A percentile compares a stretch with the other conserved stretches of the same genome.
These are phyloP conservation scores for Thaumatotibia leucotreta DNA, from an alignment of 1,140 invertebrate genomes.

Conservation along the genomic window DNA sequence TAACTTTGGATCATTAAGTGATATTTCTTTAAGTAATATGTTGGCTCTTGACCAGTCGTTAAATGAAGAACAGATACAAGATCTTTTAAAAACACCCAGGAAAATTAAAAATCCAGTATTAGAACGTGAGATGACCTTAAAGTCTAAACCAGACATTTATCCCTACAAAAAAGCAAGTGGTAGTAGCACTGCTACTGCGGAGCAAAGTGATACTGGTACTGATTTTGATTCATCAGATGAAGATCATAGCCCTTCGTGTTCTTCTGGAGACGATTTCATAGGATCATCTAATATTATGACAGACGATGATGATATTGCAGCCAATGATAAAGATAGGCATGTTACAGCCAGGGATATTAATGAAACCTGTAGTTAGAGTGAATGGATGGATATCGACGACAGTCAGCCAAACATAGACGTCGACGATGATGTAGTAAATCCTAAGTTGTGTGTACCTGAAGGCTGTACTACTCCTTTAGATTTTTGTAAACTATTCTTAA, in stretches of 20 bases:
- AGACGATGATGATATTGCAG: too few relatives aligned
- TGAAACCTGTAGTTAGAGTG: too few relatives aligned
- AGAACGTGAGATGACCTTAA: too few relatives aligned
- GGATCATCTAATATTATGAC: neutral
- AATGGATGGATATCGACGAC: too few relatives aligned
- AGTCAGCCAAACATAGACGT: too few relatives aligned
- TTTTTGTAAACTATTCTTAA: slow-evolving; percentile 17
- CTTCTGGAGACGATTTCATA: neutral
- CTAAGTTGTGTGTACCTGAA: neutral
- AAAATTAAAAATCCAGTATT: too few relatives aligned
- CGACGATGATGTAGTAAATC: too few relatives aligned
- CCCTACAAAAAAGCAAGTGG: too few relatives aligned
- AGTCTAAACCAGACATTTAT: too few relatives aligned
- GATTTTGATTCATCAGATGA: neutral
- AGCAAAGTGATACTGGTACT: neutral
- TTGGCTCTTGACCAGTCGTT: neutral
- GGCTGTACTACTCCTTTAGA: neutral
- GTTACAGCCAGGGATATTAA: too few relatives aligned
- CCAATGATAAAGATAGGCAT: too few relatives aligned
- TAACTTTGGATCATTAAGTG: neutral
- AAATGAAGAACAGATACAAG: neutral
- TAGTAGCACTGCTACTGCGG: too few relatives aligned
- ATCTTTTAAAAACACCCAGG: neutral
- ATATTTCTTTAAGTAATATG: neutral
- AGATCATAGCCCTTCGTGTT: neutral